These are phyloP conservation scores for Aelia acuminata DNA, from an alignment of 2,888 invertebrate genomes.

Conservation along the genomic window DNA sequence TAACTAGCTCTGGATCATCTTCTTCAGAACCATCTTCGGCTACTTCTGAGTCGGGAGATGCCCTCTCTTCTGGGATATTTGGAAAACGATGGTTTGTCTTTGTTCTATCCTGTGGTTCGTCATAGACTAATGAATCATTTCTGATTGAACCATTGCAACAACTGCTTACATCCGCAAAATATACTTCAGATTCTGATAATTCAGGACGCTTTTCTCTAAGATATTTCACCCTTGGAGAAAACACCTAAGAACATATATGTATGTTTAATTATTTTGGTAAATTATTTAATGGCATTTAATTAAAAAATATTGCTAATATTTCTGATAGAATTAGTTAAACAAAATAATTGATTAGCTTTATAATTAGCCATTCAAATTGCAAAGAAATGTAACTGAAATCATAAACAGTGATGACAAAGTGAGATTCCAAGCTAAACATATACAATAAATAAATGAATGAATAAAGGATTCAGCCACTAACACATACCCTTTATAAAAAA, in stretches of 20 bases:
- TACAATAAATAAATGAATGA: too few relatives aligned
- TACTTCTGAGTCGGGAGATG: conserved; percentile 65
- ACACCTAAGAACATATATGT: conserved; percentile 65
- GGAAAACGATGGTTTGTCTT: conserved; percentile 59
- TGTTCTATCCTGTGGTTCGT: conserved; percentile 70
- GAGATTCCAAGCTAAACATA: background rate
- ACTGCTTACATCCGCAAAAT: conserved; percentile 85
- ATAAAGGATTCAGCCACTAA: too few relatives aligned
- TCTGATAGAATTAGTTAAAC: too few relatives aligned
- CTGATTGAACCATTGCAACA: conserved; percentile 83
- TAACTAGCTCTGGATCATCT: conserved; percentile 65
- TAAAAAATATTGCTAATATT: too few relatives aligned
- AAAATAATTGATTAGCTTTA: too few relatives aligned
- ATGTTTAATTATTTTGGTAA: too few relatives aligned
- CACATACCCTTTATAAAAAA: too few relatives aligned
- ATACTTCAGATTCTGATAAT: conserved; percentile 85
- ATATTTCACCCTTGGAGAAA: conserved; percentile 70
- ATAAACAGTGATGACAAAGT: too few relatives aligned
- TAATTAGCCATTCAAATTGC: too few relatives aligned
- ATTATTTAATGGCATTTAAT: background rate
- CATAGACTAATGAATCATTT: conserved; percentile 74
- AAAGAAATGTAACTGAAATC: too few relatives aligned
- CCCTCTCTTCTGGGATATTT: conserved; percentile 64
- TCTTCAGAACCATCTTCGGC: conserved; percentile 65
- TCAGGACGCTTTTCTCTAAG: conserved; percentile 72